These are phyloP conservation scores for Mustela nigripes DNA, from an alignment of 2,113 vertebrate genomes.

Conservation along the genomic window DNA sequence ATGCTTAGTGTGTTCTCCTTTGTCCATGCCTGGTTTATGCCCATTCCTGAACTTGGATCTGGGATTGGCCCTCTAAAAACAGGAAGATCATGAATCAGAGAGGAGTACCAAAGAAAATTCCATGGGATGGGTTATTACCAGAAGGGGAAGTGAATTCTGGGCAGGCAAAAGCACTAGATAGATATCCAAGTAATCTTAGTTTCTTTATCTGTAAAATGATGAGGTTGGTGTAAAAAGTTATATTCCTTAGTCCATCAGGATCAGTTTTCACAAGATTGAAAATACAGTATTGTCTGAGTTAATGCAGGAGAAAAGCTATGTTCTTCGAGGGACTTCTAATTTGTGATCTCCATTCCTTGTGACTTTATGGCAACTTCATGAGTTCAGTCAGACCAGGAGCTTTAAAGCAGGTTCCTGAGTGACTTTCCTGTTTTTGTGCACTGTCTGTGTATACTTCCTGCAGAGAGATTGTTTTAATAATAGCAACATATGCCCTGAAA, in stretches of 20 bases:
- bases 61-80: neutral
- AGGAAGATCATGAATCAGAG: neutral
- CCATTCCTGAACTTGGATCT: neutral
- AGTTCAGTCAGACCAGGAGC: slow-evolving; percentile 66
- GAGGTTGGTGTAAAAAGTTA: neutral
- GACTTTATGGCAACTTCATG: slow-evolving; percentile 10
- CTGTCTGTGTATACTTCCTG: slow-evolving; percentile 69
- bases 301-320: neutral
- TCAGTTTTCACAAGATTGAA: neutral
- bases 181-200: neutral
- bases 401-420: slow-evolving; percentile 71
- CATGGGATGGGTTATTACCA: neutral
- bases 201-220: slow-evolving; percentile 16
- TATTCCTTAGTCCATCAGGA: neutral
- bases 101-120: neutral
- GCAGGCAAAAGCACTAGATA: neutral
- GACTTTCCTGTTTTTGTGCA: slow-evolving; percentile 79
- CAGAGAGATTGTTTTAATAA: slow-evolving; percentile 65
- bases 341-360: slow-evolving; percentile 3
- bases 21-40: neutral
- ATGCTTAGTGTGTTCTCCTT: neutral
- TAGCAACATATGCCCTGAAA: slow-evolving; percentile 72
- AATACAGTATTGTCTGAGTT: neutral
- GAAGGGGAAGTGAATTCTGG: slow-evolving; percentile 8
- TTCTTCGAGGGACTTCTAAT: slow-evolving; percentile 43